These are phyloP conservation scores for Smittia sp. DNA, from an alignment of 2,888 invertebrate genomes.

Conservation along the genomic window DNA sequence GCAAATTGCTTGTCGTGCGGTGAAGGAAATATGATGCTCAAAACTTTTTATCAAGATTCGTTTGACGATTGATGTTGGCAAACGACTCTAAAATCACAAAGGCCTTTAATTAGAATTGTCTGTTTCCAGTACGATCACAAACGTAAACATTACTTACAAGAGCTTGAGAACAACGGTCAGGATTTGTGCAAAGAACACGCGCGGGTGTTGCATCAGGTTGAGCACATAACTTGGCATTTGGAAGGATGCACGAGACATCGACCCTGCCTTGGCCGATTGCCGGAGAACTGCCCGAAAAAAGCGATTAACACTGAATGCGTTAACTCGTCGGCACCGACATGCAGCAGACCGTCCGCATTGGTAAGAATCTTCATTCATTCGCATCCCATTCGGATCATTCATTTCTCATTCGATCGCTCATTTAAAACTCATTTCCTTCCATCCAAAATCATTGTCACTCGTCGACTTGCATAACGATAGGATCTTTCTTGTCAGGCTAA, in stretches of 20 bases:
- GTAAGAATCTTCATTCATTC: neutral
- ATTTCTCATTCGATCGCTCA: constrained; percentile 29
- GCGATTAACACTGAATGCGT: constrained; percentile 32
- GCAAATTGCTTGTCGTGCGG: neutral
- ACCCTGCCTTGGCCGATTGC: constrained; percentile 15
- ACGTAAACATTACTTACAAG: constrained; percentile 39
- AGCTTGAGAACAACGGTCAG: constrained; percentile 41
- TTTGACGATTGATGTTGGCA: too few species aligned
- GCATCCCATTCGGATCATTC: constrained; percentile 24
- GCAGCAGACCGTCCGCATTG: constrained; percentile 38
- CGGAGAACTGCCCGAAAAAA: constrained; percentile 37
- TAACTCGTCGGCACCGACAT: constrained; percentile 39
- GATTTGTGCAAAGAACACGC: constrained; percentile 42
- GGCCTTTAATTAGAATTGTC: constrained; percentile 1
- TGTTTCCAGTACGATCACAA: constrained; percentile 34
- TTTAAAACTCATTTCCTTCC: constrained; percentile 3
- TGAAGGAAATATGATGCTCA: too few species aligned
- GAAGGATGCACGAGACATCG: constrained; percentile 41
- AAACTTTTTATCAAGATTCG: too few species aligned
- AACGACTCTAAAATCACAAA: too few species aligned
- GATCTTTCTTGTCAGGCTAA: constrained; percentile 42
- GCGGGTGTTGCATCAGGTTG: constrained; percentile 42
- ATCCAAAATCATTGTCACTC: neutral
- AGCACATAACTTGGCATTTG: constrained; percentile 42
- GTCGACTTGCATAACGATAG: neutral